Base-by-base conservation (phyloP, 2,888 invertebrate genomes). In the Spisula subtruncata region DNA sequence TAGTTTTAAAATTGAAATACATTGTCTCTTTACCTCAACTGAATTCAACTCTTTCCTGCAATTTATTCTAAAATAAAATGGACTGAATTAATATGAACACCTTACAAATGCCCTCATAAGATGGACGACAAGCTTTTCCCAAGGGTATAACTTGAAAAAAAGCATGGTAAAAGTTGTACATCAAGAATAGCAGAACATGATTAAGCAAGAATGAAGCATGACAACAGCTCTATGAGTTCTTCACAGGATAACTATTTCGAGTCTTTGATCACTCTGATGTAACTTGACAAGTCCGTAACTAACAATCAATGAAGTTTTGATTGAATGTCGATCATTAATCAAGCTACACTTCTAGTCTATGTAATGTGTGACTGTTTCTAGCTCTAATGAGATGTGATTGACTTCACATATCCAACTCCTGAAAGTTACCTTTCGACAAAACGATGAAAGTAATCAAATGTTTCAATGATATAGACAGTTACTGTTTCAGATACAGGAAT, bases 321-420 rank as follows among this genome's bases (percentile, higher is more conserved):
- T 75, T 75, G 75, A 75, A 75, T 75, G 75, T 32, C 75, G 12
- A 18, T 35, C 75, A 75, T 75, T 35, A 75, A 75, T 75, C 75
- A 75, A 75, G 75, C 25, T 32, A 66, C 25, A 25, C 41, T 32
- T 35, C 35, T 32, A 75, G 32, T 75, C 75, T 75, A 18, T 75
- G 51, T 25, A n/a, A n/a, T n/a, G n/a, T n/a, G n/a, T n/a, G n/a
- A n/a, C n/a, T n/a, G n/a, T n/a, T n/a, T n/a, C n/a, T n/a, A n/a
- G n/a, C n/a, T n/a, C n/a, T 81, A 84, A 84, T 84, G 84, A 84
- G 84, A 75, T 71, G 29, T 75, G 75, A 56, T 51, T 75, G 35
- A 75, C 51, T 75, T 75, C 71, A 51, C 60, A 48, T 75, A 41
- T 41, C 41, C 75, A 75, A 48, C 46, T 16, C 35, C 75, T 75